Conservation (phyloP, 2,797 vertebrate genomes). For the Fratercula arctica region DNA sequence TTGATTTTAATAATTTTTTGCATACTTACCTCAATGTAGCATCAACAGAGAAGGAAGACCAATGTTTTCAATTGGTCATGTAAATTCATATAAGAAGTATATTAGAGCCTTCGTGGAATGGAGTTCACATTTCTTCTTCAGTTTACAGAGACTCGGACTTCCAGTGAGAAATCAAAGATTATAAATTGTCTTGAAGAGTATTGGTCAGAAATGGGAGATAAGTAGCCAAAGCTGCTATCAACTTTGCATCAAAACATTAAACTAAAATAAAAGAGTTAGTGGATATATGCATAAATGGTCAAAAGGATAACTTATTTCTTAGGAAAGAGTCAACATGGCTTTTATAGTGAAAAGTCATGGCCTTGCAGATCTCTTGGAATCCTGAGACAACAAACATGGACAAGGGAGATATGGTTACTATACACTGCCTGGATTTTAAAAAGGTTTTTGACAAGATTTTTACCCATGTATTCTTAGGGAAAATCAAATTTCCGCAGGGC, state of each 20-base stretch:
- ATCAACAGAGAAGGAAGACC: neutral
- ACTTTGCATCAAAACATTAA: neutral
- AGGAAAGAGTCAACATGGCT: neutral
- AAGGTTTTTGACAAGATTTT: neutral
- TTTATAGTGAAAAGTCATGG: neutral
- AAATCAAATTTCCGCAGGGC: neutral
- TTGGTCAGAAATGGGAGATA: neutral
- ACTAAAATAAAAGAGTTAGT: neutral
- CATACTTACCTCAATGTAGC: neutral
- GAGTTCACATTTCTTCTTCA: neutral
- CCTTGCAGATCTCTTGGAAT: neutral
- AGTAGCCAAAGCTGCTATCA: neutral
- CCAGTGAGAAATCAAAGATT: neutral
- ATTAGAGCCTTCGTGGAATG: neutral
- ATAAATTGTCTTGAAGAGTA: neutral
- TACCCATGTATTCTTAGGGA: neutral
- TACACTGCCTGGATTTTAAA: neutral
- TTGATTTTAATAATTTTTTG: neutral
- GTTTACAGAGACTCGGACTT: neutral
- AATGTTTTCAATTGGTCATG: neutral
- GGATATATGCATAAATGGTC: neutral
- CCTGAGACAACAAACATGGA: neutral
- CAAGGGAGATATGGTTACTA: neutral
- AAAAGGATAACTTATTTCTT: neutral
- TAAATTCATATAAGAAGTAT: neutral